Conservation (phyloP, 2,113 vertebrate genomes). For the Miniopterus natalensis region DNA sequence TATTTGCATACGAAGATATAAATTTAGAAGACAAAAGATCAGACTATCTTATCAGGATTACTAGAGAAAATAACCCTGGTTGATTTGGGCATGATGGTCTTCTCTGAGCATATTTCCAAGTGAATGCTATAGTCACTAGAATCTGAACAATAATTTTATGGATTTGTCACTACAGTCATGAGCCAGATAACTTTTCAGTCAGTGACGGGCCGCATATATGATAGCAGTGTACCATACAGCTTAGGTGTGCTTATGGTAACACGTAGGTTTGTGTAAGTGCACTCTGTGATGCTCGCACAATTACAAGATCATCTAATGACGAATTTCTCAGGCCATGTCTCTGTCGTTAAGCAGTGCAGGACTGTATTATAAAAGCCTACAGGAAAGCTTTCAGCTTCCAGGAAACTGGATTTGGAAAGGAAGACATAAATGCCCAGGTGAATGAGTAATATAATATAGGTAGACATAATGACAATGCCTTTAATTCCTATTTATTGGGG, state of each 20-base stretch:
- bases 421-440: neutral
- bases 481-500: neutral
- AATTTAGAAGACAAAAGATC: neutral
- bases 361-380: neutral
- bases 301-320: neutral
- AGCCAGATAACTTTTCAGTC: neutral
- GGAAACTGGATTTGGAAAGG: slow-evolving; percentile 2
- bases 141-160: neutral
- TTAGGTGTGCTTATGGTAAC: too few relatives aligned
- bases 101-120: neutral
- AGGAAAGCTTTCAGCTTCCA: slow-evolving; percentile 1
- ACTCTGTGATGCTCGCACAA: neutral
- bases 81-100: neutral
- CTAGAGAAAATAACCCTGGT: neutral
- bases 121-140: neutral
- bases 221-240: neutral
- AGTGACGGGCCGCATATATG: neutral
- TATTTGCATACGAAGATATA: neutral
- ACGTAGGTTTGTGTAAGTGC: neutral
- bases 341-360: neutral
- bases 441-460: neutral
- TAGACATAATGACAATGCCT: neutral
- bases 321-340: neutral
- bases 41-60: neutral
- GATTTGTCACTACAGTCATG: neutral